phyloP scores from a whole-genome alignment of 1,140 invertebrate genomes.

The Prorops nasuta region DNA sequence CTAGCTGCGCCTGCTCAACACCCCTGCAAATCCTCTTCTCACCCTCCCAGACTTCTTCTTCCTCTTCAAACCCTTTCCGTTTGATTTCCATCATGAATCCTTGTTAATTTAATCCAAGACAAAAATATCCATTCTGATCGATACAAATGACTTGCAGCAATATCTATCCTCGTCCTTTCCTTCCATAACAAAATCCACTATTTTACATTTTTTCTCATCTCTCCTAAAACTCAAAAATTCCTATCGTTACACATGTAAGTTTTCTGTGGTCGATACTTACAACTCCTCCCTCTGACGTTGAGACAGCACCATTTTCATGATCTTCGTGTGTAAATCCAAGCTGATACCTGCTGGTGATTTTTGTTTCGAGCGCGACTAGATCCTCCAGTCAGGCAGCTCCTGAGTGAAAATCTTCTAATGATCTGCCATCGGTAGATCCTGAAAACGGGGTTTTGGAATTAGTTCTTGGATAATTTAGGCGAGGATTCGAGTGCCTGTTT shows the following conservation, averaged over 20 bases:
- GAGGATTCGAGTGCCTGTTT: too few species aligned
- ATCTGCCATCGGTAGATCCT: slow-evolving; percentile 40
- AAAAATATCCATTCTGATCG: too few species aligned
- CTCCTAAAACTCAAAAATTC: too few species aligned
- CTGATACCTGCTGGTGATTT: slow-evolving; percentile 38
- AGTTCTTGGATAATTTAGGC: too few species aligned
- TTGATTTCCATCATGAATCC: background rate
- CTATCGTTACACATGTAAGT: too few species aligned
- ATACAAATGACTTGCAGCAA: too few species aligned
- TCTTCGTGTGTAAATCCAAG: slow-evolving; percentile 54
- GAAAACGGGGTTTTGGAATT: too few species aligned
- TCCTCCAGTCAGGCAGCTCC: slow-evolving; percentile 41
- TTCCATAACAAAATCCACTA: too few species aligned
- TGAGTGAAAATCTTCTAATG: slow-evolving; percentile 39
- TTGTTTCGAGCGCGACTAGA: slow-evolving; percentile 37
- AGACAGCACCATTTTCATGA: slow-evolving; percentile 98
- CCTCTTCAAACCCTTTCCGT: background rate
- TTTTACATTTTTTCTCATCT: too few species aligned
- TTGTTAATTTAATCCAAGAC: too few species aligned
- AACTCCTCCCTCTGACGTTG: slow-evolving; percentile 98
- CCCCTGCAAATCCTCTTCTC: slow-evolving; percentile 5
- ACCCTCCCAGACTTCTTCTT: background rate
- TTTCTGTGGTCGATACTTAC: slow-evolving; percentile 76
- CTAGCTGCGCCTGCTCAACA: slow-evolving; percentile 6
- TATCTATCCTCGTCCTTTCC: too few species aligned